These are phyloP conservation scores for Dusona sp. DNA, from an alignment of 2,888 invertebrate species.

Conservation along the genomic window DNA sequence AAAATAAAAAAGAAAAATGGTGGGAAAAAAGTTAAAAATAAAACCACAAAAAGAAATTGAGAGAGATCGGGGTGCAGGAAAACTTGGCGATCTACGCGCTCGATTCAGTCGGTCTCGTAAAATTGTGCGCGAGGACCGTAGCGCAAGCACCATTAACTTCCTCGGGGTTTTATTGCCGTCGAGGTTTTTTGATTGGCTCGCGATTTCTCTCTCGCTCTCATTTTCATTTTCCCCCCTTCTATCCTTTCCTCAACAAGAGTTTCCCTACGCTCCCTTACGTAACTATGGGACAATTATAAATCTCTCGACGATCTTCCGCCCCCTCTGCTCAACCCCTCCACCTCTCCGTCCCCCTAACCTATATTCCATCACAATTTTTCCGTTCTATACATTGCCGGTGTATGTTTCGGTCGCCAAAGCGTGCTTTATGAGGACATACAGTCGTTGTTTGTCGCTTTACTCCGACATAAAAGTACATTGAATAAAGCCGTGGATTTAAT, in stretches of 20 bases:
- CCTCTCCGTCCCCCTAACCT: slow-evolving; percentile 8
- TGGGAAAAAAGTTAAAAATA: neutral
- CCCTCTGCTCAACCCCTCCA: slow-evolving; percentile 14
- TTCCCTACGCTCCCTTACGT: slow-evolving; percentile 30
- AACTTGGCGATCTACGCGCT: slow-evolving; percentile 56
- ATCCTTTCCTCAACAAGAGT: slow-evolving; percentile 7
- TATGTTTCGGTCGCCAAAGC: neutral
- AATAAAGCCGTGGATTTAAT: neutral
- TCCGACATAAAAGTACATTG: neutral
- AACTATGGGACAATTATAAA: slow-evolving; percentile 69
- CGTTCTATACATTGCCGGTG: neutral
- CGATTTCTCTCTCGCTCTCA: slow-evolving; percentile 47
- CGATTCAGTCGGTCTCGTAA: slow-evolving; percentile 56
- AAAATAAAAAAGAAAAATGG: neutral
- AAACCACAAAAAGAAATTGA: slow-evolving; percentile 41
- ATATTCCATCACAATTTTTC: slow-evolving; percentile 25
- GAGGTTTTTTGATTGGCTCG: slow-evolving; percentile 64
- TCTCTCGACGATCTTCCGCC: slow-evolving; percentile 53
- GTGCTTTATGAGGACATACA: neutral
- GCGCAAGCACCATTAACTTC: slow-evolving; percentile 71
- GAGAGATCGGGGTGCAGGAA: slow-evolving; percentile 64
- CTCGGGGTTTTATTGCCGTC: slow-evolving; percentile 71
- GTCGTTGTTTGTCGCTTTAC: neutral
- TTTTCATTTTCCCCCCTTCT: slow-evolving; percentile 42
- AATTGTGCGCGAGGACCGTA: slow-evolving; percentile 55